Evolutionary conservation across 1,140 invertebrate species (phyloP), one percentile per base, ranked within the genome.

Genomic region (Hyphantria cunea): DNA sequence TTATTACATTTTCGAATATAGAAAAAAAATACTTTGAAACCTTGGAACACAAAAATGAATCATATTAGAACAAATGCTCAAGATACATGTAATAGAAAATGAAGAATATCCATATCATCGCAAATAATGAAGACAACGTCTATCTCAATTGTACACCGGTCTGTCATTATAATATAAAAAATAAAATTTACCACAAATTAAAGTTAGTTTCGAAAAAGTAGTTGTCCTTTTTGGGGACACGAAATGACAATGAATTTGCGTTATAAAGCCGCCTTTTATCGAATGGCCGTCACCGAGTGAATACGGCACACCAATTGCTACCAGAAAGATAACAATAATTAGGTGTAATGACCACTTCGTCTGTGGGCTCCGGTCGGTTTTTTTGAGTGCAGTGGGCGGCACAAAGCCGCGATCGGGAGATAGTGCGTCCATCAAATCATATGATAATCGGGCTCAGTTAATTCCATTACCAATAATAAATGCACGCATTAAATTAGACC

Each of bases 391-490:
- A 71, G 80, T 84, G 82, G 84, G 84, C 84, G 82, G 84, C 72
- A 67, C 72, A 68, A 71, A 68, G 72, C 72, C 60, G 65, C 66
- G 85, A 90, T 88, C 71, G 54, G 60, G 56, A 79, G 87, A 90
- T 90, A 90, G 84, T 74, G 78, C 80, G 84, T 90, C 87, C 87
- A 88, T 90, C 87, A 90, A 85, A 90, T 85, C 82, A 78, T 84
- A 90, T 87, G 87, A 90, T 90, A 90, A 90, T 88, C 85, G 85
- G 85, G 63, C 77, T 72, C 79, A 73, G 87, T 90, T 90, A 90
- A 90, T 90, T 88, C 87, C 80, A 89, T 85, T 86, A 86, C 81
- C 82, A 86, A 88, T 90, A 88, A 88, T 88, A 90, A 90, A 90
- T 87, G 87, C 85, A 83, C 77, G 84, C 78, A 90, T 90, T 90